Evolutionary conservation across 2,113 vertebrate genomes (phyloP), one percentile per base, ranked within the genome.

Genomic region (Eudyptes chrysolophus): DNA sequence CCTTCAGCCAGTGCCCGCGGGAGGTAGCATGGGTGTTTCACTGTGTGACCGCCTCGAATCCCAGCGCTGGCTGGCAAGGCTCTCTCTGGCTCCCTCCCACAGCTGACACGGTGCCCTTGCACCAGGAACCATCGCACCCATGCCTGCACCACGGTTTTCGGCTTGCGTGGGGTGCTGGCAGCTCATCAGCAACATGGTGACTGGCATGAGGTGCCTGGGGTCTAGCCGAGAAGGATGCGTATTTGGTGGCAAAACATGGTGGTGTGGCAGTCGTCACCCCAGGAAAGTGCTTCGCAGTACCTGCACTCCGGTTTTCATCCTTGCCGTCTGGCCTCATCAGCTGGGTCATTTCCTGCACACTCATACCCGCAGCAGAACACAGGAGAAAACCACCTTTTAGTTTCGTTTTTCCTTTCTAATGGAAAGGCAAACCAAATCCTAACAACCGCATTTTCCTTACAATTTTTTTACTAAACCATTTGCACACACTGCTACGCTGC

Each of bases 401-500:
- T 90, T 94, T 49, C 3, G 0, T 40, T 83, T 95, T 75, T 49
- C n/a, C 27, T 75, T 72, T 49, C 57, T 69, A 65, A 77, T 57
- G 25, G 70, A 84, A 94, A 84, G 15, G 10, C 7, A 65, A 83
- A 52, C 29, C 19, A 76, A 86, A 57, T 40, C 58, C 16, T 74
- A 49, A 90, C 40, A 42, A 48, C 7, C 0, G 0, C 38, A 19
- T 70, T 86, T 80, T 86, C 49, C 49, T 70, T 62, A 40, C 5
- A 16, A 5, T 27, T 79, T 70, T 88, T 92, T 17, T 64, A 38
- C 36, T 58, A 69, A 87, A 30, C 32, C 29, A 6, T 64, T 75
- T 38, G 14, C 49, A n/a, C 26, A 30, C 15, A 21, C 34, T 51
- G 21, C 2, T 20, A 7, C 0, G 0, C 40, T 80, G 24, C 36